Percentiles rank a stretch among this genome's conserved stretches.
These are phyloP conservation scores for Aphidius ervi DNA, from an alignment of 1,140 invertebrate species.

Conservation along the genomic window DNA sequence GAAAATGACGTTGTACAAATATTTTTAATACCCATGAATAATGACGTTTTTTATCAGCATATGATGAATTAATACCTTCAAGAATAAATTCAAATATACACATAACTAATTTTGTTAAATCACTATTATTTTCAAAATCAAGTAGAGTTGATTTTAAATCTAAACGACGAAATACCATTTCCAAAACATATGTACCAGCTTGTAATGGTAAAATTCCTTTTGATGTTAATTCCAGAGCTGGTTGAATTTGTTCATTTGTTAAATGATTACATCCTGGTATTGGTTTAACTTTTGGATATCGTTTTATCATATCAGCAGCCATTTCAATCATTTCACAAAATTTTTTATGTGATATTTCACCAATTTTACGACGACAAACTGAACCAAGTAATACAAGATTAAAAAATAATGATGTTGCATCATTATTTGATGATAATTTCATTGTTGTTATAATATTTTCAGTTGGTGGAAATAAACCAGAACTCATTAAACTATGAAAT, in stretches of 20 bases:
- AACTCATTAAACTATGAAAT: constrained; percentile 44
- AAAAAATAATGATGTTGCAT: constrained; percentile 45
- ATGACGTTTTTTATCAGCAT: constrained; percentile 27
- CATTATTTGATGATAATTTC: constrained; percentile 33
- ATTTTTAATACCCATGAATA: constrained; percentile 47
- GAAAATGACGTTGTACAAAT: constrained; percentile 46
- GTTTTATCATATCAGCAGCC: constrained; percentile 40
- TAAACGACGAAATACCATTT: constrained; percentile 46
- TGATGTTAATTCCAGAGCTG: constrained; percentile 35
- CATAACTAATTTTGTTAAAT: constrained; percentile 41
- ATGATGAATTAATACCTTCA: constrained; percentile 31
- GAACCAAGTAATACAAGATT: constrained; percentile 47
- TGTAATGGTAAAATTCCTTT: constrained; percentile 42
- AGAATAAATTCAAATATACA: constrained; percentile 42
- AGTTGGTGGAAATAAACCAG: constrained; percentile 37
- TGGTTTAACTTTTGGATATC: constrained; percentile 29
- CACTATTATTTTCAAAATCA: constrained; percentile 39
- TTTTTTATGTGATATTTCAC: constrained; percentile 29
- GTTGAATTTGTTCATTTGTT: constrained; percentile 39
- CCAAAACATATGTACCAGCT: constrained; percentile 44
- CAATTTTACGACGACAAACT: constrained; percentile 43
- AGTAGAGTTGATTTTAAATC: constrained; percentile 37
- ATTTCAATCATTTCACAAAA: constrained; percentile 43
- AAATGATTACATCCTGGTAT: constrained; percentile 39
- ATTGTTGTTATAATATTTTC: constrained; percentile 38